phyloP scores from a whole-genome alignment of 2,797 vertebrate species.

The Girardinus metallicus region DNA sequence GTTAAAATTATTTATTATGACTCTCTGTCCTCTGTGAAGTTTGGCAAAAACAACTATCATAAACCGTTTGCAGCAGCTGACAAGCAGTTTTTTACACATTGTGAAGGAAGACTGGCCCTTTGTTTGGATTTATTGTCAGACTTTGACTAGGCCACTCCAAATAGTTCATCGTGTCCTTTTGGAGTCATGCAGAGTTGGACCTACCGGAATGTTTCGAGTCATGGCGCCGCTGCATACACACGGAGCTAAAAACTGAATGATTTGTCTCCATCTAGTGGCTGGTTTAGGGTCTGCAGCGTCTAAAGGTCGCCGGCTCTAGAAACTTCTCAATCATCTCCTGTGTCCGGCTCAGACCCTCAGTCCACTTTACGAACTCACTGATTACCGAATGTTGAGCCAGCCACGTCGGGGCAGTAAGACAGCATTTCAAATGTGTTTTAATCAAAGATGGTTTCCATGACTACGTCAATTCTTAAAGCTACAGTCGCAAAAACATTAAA shows the following conservation, averaged over 20 bases:
- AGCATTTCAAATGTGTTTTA: background rate
- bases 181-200: background rate
- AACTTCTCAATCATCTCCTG: background rate
- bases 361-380: background rate
- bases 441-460: constrained; percentile 4
- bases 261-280: constrained; percentile 2
- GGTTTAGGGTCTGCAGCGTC: background rate
- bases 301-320: background rate
- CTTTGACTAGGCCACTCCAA: background rate
- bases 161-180: background rate
- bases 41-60: background rate
- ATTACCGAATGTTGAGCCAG: background rate
- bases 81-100: background rate
- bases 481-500: background rate
- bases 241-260: background rate
- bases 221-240: background rate
- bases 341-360: background rate
- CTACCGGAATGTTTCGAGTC: background rate
- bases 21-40: background rate
- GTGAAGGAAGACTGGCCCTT: background rate
- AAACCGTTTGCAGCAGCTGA: background rate
- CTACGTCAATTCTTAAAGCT: background rate
- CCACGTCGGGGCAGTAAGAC: background rate
- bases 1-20: background rate
- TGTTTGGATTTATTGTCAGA: background rate